A percentile compares a stretch with the other conserved stretches of the same genome.
Conservation (phyloP, 2,888 invertebrate species). For the Pinctada fucata region DNA sequence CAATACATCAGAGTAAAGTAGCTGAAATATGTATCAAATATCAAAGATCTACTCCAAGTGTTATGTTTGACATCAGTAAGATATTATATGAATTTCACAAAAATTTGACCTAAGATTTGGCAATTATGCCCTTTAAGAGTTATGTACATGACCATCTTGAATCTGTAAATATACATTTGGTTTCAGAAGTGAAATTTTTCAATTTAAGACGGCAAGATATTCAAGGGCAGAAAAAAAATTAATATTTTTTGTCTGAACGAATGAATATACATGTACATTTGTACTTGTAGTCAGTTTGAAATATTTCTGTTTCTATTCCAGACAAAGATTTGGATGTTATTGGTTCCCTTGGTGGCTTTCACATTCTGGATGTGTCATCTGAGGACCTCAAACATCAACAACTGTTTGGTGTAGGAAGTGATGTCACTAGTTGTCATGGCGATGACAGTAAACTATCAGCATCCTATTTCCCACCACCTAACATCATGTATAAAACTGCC, state of each 20-base stretch:
- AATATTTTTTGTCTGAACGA: too few species aligned
- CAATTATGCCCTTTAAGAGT: too few species aligned
- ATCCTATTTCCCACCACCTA: conserved; percentile 31
- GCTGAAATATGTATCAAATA: neutral
- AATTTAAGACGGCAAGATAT: too few species aligned
- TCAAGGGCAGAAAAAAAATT: too few species aligned
- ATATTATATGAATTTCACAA: too few species aligned
- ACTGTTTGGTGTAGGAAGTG: conserved; percentile 79
- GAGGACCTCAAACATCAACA: conserved; percentile 90
- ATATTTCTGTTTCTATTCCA: conserved; percentile 55
- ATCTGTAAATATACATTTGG: too few species aligned
- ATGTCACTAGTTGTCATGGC: conserved; percentile 28
- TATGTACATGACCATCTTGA: too few species aligned
- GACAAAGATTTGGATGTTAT: conserved; percentile 83
- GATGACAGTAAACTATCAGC: conserved; percentile 27
- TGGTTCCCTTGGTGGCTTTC: conserved; percentile 94
- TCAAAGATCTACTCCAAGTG: too few species aligned
- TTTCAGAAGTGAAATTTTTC: too few species aligned
- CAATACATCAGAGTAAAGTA: neutral
- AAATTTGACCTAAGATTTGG: too few species aligned
- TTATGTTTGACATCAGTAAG: too few species aligned
- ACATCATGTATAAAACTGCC: conserved; percentile 74
- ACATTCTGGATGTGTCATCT: conserved; percentile 88
- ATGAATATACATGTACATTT: neutral
- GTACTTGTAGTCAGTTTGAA: neutral